Conservation (phyloP, 1,140 invertebrate genomes). For the Drosophila cardini region DNA sequence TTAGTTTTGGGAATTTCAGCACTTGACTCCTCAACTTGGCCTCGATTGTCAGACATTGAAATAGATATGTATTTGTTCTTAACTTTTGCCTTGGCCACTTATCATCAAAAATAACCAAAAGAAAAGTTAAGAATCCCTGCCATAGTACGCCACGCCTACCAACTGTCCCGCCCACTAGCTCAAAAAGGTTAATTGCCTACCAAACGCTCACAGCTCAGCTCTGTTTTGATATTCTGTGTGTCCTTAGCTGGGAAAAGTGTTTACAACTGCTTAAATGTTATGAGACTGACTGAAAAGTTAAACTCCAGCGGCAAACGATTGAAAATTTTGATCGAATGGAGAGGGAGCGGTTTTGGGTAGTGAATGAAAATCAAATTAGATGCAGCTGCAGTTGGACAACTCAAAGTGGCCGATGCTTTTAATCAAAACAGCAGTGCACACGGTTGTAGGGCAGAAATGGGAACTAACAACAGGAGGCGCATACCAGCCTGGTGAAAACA, state of each 20-base stretch:
- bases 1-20: conserved; percentile 77
- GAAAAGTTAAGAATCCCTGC: not conserved
- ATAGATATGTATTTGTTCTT: conserved; percentile 37
- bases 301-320: conserved; percentile 50
- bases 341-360: conserved; percentile 21
- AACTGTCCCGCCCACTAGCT: conserved; percentile 15
- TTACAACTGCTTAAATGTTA: conserved; percentile 6
- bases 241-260: not conserved
- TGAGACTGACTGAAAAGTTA: conserved; percentile 21
- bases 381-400: conserved; percentile 5
- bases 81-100: conserved; percentile 16
- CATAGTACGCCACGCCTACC: not conserved
- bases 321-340: conserved; percentile 9
- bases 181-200: conserved; percentile 63
- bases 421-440: conserved; percentile 66
- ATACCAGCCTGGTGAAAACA: not conserved
- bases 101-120: too few species aligned
- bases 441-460: conserved; percentile 6
- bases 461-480: not conserved
- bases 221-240: not conserved
- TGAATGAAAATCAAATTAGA: conserved; percentile 75
- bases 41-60: conserved; percentile 66
- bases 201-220: conserved; percentile 32
- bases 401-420: conserved; percentile 65
- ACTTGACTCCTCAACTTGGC: conserved; percentile 34